Base-by-base conservation (phyloP, 2,888 invertebrate genomes). In the Clivina fossor region DNA sequence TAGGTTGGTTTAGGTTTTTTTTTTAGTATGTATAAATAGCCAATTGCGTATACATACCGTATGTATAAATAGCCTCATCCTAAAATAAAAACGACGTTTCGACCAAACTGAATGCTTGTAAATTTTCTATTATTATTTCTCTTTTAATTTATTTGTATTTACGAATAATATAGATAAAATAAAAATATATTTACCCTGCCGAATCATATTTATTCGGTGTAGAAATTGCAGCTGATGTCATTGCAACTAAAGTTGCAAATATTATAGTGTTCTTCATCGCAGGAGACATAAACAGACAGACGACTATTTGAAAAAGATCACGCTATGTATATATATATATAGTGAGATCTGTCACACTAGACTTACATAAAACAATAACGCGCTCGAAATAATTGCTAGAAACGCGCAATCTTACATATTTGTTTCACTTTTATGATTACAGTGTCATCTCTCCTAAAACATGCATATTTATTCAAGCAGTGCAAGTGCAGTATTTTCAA, bases 361-460 rank as follows among this genome's bases (percentile, higher is more conserved):
- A 65, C 64, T 70, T 64, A 65, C 69, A 68, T 67, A 67, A 66
- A 61, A 72, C 71, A 73, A 72, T n/a, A 71, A 60, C 56, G 15
- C 44, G 37, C 38, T 38, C 28, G 53, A 53, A 53, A 44, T 53
- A 53, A 53, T 53, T 53, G 53, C 15, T 53, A 44, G 44, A 44
- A 53, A 53, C 43, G 43, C 35, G 43, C 35, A 53, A 40, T 28
- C 26, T n/a, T n/a, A n/a, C n/a, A 44, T 43, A 53, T 53, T 26
- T 51, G 44, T 53, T 53, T 53, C 53, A 53, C 53, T 53, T 44
- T 53, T 53, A 50, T 38, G 28, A n/a, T n/a, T n/a, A n/a, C n/a
- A n/a, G n/a, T n/a, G n/a, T n/a, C n/a, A n/a, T n/a, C n/a, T n/a
- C n/a, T n/a, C n/a, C n/a, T n/a, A n/a, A n/a, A n/a, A n/a, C n/a